phyloP scores from a whole-genome alignment of 2,113 vertebrate genomes.

The Rhinoderma darwinii region DNA sequence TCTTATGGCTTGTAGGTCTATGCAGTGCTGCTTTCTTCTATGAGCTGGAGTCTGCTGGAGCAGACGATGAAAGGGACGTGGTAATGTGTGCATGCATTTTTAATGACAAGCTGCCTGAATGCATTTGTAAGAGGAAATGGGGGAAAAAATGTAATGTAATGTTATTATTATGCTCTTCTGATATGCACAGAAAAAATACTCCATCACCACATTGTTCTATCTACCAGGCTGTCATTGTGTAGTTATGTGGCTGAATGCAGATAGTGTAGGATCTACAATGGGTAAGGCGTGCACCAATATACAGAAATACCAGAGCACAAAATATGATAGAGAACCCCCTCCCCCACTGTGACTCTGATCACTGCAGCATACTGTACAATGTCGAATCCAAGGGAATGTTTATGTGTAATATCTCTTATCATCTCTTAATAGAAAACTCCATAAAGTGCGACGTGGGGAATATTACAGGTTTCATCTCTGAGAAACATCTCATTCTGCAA shows the following conservation, averaged over 20 bases:
- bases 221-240: background rate
- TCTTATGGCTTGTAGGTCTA: background rate
- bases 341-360: conserved; percentile 6
- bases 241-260: background rate
- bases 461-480: background rate
- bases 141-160: conserved; percentile 5
- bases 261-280: conserved; percentile 11
- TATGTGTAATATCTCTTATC: background rate
- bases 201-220: background rate
- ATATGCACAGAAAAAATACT: background rate
- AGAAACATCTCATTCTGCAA: conserved; percentile 21
- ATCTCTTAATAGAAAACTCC: background rate
- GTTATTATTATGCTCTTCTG: background rate
- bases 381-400: conserved; percentile 22
- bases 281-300: no score
- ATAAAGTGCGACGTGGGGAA: background rate
- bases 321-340: background rate
- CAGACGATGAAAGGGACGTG: conserved; percentile 33
- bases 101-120: conserved; percentile 48
- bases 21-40: background rate
- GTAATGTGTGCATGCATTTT: conserved; percentile 52
- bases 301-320: background rate
- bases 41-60: conserved; percentile 25
- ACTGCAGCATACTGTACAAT: conserved; percentile 34
- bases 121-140: conserved; percentile 32